phyloP scores from a whole-genome alignment of 2,888 invertebrate species.

The Limulus polyphemus region DNA sequence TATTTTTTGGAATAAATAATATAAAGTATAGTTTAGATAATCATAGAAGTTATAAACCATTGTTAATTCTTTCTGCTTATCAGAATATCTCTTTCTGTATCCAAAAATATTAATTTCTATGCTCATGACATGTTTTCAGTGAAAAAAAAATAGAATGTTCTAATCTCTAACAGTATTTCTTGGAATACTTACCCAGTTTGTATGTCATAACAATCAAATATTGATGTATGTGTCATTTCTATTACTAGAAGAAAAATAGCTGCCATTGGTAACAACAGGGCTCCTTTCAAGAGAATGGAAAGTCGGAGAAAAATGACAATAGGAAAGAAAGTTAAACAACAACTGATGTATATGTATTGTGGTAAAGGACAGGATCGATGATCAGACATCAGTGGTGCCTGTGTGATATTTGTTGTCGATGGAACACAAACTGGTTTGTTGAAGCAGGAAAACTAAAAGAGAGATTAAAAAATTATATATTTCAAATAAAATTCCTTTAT shows the following conservation, averaged over 20 bases:
- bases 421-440: conserved; percentile 20
- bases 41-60: too few species aligned
- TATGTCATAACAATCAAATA: conserved; percentile 69
- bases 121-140: too few species aligned
- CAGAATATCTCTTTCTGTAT: too few species aligned
- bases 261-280: conserved; percentile 62
- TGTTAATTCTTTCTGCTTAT: too few species aligned
- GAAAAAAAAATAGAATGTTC: neutral
- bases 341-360: conserved; percentile 72
- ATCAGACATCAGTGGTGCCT: conserved; percentile 36
- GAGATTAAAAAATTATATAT: conserved; percentile 7
- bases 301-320: conserved; percentile 71
- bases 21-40: too few species aligned
- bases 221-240: conserved; percentile 60
- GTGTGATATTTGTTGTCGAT: conserved; percentile 4
- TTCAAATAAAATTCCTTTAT: too few species aligned
- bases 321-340: conserved; percentile 67
- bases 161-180: neutral
- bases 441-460: conserved; percentile 25
- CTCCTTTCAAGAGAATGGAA: conserved; percentile 67
- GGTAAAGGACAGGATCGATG: conserved; percentile 73
- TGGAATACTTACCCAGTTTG: conserved; percentile 52
- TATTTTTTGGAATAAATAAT: too few species aligned
- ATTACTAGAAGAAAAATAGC: conserved; percentile 66
- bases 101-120: too few species aligned